A percentile compares a stretch with the other conserved stretches of the same genome.
Evolutionary conservation across 2,888 invertebrate genomes (phyloP).

Genomic region (Pterobdella sp.): DNA sequence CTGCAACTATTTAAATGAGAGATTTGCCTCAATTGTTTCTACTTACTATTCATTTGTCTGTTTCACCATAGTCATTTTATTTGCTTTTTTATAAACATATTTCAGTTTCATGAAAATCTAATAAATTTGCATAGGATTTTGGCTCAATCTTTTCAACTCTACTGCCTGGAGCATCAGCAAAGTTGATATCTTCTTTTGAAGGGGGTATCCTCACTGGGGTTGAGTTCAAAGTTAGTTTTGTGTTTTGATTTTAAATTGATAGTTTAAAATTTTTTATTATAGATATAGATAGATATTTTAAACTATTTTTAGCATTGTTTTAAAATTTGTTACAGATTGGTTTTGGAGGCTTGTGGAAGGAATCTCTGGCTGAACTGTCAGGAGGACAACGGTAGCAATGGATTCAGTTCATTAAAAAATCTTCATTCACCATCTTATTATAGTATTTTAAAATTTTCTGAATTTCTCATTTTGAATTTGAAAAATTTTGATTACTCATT

Average conservation of each 20-base stretch:
- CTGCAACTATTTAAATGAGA: neutral
- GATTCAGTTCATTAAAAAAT: neutral
- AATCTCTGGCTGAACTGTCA: conserved; percentile 84
- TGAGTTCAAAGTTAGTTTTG: conserved; percentile 60
- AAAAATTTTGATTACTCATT: too few species aligned
- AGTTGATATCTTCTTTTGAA: conserved; percentile 65
- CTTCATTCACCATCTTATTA: neutral
- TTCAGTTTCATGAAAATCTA: neutral
- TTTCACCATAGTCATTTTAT: neutral
- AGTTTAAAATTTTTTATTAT: neutral
- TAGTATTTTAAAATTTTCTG: neutral
- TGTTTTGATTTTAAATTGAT: neutral
- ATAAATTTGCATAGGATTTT: conserved; percentile 62
- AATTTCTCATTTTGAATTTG: too few species aligned
- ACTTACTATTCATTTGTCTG: neutral
- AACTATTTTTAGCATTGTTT: too few species aligned
- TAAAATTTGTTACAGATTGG: conserved; percentile 57
- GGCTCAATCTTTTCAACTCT: conserved; percentile 84
- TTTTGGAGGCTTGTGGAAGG: conserved; percentile 89
- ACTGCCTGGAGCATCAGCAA: conserved; percentile 80
- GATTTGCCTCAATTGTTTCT: neutral
- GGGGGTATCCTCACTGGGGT: conserved; percentile 77
- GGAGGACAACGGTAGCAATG: conserved; percentile 81
- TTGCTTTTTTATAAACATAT: neutral
- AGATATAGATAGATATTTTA: too few species aligned